Evolutionary conservation across 2,888 invertebrate species (phyloP), one percentile per base, ranked within the genome.

Genomic region (Bellardia pandia): DNA sequence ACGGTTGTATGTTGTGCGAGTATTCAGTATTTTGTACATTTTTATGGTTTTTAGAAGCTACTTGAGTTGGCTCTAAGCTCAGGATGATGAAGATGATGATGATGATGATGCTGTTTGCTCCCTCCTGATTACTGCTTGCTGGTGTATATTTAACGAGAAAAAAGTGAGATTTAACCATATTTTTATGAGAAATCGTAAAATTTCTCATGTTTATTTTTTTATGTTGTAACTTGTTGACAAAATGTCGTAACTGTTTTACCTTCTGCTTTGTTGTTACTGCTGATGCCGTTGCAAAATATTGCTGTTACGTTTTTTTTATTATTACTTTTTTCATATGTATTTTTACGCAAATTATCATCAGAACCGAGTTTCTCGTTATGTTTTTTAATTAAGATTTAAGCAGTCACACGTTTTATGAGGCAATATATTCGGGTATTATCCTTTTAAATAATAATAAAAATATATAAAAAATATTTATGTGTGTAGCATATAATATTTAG

Each of bases 171-270:
- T 85, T 85, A 87, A 81, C 87, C 87, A 87, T 87, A 87, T 85
- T 87, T 87, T 87, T 87, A 87, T 78, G 80, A 81, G 84, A 85
- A 77, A 85, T 85, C 87, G 75, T 87, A 87, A 87, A 87, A 85
- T 64, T 51, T 40, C 53, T 74, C 72, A 81, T 84, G 74, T 56
- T 77, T 84, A 77, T 74, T 69, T 68, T 81, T 84, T 72, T 78
- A 68, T 68, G 40, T 77, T 78, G 45, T 81, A 85, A 87, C 84
- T 87, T 87, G 84, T 87, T 87, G 87, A 87, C 87, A 85, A 87
- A 85, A 87, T 81, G 68, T 69, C 68, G 74, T 68, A 75, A 74
- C 66, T 60, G 84, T 74, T 78, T 66, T 84, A 74, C 68, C 78
- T 85, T 74, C 16, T 58, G 62, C 64, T 66, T 66, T 68, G 78